These are phyloP conservation scores for Ahaetulla prasina DNA, from an alignment of 2,113 vertebrate species.

Conservation along the genomic window DNA sequence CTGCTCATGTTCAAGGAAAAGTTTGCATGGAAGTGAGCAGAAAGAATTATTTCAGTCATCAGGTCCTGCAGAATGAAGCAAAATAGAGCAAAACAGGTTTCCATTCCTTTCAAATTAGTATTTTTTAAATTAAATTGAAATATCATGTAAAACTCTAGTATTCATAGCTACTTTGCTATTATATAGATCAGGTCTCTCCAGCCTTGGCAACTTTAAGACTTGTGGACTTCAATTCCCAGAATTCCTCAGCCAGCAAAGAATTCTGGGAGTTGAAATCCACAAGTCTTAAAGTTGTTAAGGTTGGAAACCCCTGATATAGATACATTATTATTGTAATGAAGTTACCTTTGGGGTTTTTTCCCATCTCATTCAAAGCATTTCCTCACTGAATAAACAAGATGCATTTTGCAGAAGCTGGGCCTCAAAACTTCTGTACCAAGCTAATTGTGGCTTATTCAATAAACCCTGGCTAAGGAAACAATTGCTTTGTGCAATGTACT, in stretches of 20 bases:
- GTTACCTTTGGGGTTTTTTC: neutral
- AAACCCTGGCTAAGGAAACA: neutral
- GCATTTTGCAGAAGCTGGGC: neutral
- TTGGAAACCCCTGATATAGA: too few relatives aligned
- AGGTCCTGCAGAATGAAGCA: slow-evolving; percentile 58
- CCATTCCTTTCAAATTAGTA: neutral
- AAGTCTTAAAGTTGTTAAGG: too few relatives aligned
- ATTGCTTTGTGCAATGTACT: neutral
- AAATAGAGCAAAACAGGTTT: slow-evolving; percentile 22
- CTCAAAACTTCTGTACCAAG: neutral
- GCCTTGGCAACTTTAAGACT: too few relatives aligned
- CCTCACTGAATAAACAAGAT: neutral
- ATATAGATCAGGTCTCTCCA: too few relatives aligned
- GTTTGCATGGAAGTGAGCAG: slow-evolving; percentile 21
- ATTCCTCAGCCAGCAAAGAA: too few relatives aligned
- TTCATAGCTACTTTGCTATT: neutral
- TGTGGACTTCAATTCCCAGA: too few relatives aligned
- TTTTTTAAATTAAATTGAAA: slow-evolving; percentile 14
- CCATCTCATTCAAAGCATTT: neutral
- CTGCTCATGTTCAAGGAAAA: slow-evolving; percentile 62
- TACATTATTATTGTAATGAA: neutral
- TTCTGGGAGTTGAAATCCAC: too few relatives aligned
- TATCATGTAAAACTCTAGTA: neutral
- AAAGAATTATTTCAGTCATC: slow-evolving; percentile 18
- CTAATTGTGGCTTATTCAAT: neutral